Percentiles rank a stretch among this genome's conserved stretches.
These are phyloP conservation scores for Craterocephalus amniculus DNA, from an alignment of 2,797 vertebrate genomes.

Conservation along the genomic window DNA sequence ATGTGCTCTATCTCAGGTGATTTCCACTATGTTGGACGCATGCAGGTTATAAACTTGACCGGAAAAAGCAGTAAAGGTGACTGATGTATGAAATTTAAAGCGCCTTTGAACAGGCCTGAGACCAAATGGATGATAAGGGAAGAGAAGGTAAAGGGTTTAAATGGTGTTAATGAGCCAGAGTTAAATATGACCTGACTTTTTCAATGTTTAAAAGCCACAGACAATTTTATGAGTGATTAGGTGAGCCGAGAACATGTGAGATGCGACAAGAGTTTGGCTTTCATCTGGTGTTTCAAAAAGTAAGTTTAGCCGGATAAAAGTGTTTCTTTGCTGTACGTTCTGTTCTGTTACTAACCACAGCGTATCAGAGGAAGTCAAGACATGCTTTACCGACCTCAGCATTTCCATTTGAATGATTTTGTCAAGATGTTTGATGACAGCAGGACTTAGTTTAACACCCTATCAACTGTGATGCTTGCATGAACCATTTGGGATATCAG, in stretches of 20 bases:
- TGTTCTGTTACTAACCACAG: constrained; percentile 62
- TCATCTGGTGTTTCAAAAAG: neutral
- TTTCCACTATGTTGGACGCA: constrained; percentile 10
- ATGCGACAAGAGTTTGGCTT: constrained; percentile 18
- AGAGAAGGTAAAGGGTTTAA: constrained; percentile 35
- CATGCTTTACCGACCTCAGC: constrained; percentile 3
- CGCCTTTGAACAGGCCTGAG: constrained; percentile 9
- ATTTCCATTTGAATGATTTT: constrained; percentile 16
- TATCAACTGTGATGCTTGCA: neutral
- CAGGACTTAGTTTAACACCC: constrained; percentile 8
- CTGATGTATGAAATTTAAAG: constrained; percentile 53
- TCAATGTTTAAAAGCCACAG: constrained; percentile 29
- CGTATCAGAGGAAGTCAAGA: constrained; percentile 54
- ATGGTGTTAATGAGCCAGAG: constrained; percentile 17
- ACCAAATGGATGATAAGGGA: constrained; percentile 29
- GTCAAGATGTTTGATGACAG: constrained; percentile 20
- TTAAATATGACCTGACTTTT: constrained; percentile 28
- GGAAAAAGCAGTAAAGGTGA: constrained; percentile 44
- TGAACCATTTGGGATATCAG: neutral
- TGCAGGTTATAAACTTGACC: constrained; percentile 27
- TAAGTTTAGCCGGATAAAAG: constrained; percentile 25
- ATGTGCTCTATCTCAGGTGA: constrained; percentile 27
- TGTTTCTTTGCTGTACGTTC: constrained; percentile 47
- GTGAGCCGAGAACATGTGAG: neutral
- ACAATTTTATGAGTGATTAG: constrained; percentile 28